Evolutionary conservation across 1,140 invertebrate genomes (phyloP).

Genomic region (Tachypleus tridentatus): DNA sequence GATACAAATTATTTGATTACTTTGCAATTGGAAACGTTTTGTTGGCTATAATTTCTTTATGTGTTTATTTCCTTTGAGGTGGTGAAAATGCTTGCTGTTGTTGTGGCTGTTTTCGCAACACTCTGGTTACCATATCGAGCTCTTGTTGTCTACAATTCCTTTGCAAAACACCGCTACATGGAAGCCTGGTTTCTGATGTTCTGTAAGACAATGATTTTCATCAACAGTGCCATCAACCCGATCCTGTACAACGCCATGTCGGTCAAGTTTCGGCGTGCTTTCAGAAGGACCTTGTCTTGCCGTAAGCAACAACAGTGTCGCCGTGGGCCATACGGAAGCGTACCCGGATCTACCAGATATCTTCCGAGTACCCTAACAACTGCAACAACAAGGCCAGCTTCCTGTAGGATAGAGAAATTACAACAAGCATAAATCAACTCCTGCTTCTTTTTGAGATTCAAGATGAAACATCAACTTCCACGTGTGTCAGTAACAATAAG

Average conservation of each 20-base stretch:
- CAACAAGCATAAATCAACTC: neutral
- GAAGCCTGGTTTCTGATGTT: slow-evolving; percentile 52
- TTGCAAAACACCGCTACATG: slow-evolving; percentile 40
- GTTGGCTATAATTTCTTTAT: too few relatives aligned
- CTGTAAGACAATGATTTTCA: slow-evolving; percentile 48
- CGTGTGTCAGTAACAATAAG: too few relatives aligned
- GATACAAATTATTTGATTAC: too few relatives aligned
- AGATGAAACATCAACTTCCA: too few relatives aligned
- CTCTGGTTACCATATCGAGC: slow-evolving; percentile 50
- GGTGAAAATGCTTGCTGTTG: slow-evolving; percentile 49
- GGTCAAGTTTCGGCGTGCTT: slow-evolving; percentile 44
- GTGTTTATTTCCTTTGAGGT: slow-evolving; percentile 37
- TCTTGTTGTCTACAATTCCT: slow-evolving; percentile 50
- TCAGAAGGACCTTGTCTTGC: slow-evolving; percentile 33
- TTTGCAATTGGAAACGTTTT: too few relatives aligned
- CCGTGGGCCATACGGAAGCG: neutral
- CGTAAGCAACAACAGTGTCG: slow-evolving; percentile 20
- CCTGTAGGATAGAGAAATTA: neutral
- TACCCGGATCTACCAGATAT: neutral
- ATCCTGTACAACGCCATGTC: slow-evolving; percentile 50
- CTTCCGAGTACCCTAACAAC: neutral
- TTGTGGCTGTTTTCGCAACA: slow-evolving; percentile 47
- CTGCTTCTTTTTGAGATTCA: too few relatives aligned
- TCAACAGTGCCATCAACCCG: slow-evolving; percentile 50
- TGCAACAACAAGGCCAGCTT: neutral